Evolutionary conservation across 2,797 vertebrate genomes (phyloP).

Genomic region (Echeneis naucrates): DNA sequence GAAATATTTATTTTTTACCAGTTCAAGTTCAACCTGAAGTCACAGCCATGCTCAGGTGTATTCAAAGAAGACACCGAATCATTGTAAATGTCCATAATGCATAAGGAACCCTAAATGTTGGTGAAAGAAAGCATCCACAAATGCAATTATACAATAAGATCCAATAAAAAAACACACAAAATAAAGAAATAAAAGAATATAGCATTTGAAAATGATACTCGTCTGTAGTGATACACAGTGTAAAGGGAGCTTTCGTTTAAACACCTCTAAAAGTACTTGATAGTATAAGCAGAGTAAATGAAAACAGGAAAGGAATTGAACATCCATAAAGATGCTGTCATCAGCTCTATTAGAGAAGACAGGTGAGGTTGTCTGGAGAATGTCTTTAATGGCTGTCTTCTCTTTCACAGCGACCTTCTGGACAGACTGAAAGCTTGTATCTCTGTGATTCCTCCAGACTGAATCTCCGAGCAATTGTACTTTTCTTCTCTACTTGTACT

Average conservation of each 20-base stretch:
- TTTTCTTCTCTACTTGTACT: too few species aligned
- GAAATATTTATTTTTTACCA: conserved; percentile 26
- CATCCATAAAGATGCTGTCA: conserved; percentile 61
- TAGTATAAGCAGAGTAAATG: conserved; percentile 60
- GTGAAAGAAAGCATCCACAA: not conserved
- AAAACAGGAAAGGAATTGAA: conserved; percentile 48
- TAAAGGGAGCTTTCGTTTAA: conserved; percentile 15
- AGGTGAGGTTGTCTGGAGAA: conserved; percentile 48
- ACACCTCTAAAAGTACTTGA: conserved; percentile 37
- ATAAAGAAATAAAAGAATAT: not conserved
- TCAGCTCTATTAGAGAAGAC: conserved; percentile 45
- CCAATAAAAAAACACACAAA: not conserved
- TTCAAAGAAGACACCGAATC: conserved; percentile 27
- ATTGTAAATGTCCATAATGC: conserved; percentile 21
- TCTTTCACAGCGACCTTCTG: conserved; percentile 35
- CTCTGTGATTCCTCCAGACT: conserved; percentile 33
- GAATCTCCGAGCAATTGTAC: conserved; percentile 16
- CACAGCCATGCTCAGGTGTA: conserved; percentile 14
- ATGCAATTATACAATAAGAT: not conserved
- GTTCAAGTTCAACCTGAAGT: conserved; percentile 30
- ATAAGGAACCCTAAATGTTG: conserved; percentile 13
- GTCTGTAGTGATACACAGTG: conserved; percentile 5
- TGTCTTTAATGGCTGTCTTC: conserved; percentile 45
- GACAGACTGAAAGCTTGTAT: conserved; percentile 43
- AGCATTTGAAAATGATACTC: too few species aligned